Evolutionary conservation across 2,888 invertebrate species (phyloP).

Genomic region (Drosophila crucigera): DNA sequence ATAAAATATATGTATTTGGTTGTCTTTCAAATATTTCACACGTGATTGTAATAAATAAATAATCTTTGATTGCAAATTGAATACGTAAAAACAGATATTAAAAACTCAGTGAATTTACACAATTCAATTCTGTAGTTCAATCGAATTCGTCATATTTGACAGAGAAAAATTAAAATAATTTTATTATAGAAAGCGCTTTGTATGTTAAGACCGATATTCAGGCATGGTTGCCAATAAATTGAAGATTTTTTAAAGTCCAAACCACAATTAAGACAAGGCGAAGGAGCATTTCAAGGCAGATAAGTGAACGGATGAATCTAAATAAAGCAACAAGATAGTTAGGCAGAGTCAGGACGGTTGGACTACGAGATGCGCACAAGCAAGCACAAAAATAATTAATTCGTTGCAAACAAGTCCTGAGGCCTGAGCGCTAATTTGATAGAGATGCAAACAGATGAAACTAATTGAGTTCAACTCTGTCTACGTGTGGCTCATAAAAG

Average conservation of each 20-base stretch:
- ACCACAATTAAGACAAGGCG: not conserved
- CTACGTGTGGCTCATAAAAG: slow-evolving; percentile 10
- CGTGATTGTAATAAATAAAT: slow-evolving; percentile 1
- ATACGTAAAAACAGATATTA: not conserved
- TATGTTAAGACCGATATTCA: not conserved
- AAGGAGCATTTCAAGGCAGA: not conserved
- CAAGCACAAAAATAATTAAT: slow-evolving; percentile 75
- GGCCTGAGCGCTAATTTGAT: slow-evolving; percentile 15
- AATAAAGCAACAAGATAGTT: not conserved
- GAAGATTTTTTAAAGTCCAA: not conserved
- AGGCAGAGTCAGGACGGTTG: not conserved
- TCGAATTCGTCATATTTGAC: not conserved
- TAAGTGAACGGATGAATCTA: not conserved
- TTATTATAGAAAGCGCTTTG: not conserved
- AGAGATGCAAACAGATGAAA: not conserved
- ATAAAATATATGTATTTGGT: not conserved
- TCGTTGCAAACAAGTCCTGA: slow-evolving; percentile 52
- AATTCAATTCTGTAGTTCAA: not conserved
- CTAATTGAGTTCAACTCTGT: slow-evolving; percentile 9
- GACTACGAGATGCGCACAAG: slow-evolving; percentile 18
- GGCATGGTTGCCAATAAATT: not conserved
- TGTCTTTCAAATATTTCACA: not conserved
- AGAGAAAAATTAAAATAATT: not conserved
- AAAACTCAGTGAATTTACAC: not conserved
- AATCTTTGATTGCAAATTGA: not conserved